These are phyloP conservation scores for Mus caroli DNA, from an alignment of 2,797 vertebrate species.

Conservation along the genomic window DNA sequence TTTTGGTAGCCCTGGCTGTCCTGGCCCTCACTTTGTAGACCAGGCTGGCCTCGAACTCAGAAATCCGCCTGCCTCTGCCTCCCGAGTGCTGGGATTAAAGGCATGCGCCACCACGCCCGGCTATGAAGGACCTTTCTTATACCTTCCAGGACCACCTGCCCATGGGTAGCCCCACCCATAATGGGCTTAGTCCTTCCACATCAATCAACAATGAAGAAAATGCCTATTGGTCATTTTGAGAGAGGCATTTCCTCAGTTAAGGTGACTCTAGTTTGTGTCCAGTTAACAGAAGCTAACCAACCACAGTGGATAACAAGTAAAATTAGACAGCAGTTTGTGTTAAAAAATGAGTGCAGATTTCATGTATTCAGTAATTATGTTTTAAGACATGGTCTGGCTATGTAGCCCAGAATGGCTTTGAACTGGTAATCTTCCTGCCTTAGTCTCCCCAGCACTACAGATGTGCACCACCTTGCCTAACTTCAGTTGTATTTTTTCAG, in stretches of 20 bases:
- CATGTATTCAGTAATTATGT: not conserved
- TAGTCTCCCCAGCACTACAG: not conserved
- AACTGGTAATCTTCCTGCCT: not conserved
- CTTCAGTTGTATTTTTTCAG: not conserved
- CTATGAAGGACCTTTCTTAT: not conserved
- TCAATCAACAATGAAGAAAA: not conserved
- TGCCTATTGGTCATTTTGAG: not conserved
- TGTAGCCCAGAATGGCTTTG: not conserved
- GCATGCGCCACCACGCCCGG: too few species aligned
- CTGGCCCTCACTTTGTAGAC: too few species aligned
- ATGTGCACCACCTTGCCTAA: not conserved
- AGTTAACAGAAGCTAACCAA: not conserved
- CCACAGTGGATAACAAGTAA: not conserved
- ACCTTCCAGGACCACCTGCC: not conserved
- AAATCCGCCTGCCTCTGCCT: too few species aligned
- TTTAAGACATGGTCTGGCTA: not conserved
- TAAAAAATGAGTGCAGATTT: slow-evolving; percentile 42
- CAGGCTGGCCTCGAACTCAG: too few species aligned
- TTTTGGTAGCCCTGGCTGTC: too few species aligned
- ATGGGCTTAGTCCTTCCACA: not conserved
- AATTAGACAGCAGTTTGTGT: not conserved
- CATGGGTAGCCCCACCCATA: not conserved
- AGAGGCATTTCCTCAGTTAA: not conserved
- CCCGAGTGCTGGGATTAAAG: too few species aligned
- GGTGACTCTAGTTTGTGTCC: not conserved